Base-by-base conservation (phyloP, 2,113 vertebrate species). In the Coptodon bakossiorum region DNA sequence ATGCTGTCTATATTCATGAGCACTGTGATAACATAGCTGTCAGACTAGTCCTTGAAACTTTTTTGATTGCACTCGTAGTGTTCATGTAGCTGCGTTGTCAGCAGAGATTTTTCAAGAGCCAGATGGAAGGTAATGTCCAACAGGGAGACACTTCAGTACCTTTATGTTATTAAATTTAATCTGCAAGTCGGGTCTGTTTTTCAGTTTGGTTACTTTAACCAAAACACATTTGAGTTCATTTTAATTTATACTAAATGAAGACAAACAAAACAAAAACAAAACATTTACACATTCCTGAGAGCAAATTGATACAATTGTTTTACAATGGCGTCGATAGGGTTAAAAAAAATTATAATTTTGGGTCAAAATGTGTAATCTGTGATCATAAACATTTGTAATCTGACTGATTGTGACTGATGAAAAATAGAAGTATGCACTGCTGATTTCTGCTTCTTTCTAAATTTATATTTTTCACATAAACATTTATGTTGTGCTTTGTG, bases 1-100 rank as follows among this genome's bases (percentile, higher is more conserved):
- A 31, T 59, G 56, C 71, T 88, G 87, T 92, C 89, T 92, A 88
- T 90, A 93, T 92, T 91, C 90, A 93, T 91, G 91, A 92, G 81
- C 36, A 0, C 66, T 7, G 80, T 53, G 45, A 84, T 88, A 87
- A 91, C 87, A 84, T 66, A 90, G 90, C 80, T 89, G 82, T 86
- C 90, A 82, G 29, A 78, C 50, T 16, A 84, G 82, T 73, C 80
- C 86, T 89, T 76, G 73, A 89, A 57, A 14, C 66, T 9, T 91
- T 86, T 73, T 38, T 50, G 73, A 86, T 86, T 82, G 83, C 83
- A 9, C 88, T 84, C 66, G 3, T 13, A 29, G 56, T 78, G 31
- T 59, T 80, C 84, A 45, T 63, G 71, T 81, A 50, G 56, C 50
- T 45, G 11, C 6, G 83, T 27, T 83, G 53, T 85, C 63, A 63